phyloP scores from a whole-genome alignment of 2,113 vertebrate genomes.

The Python bivittatus region DNA sequence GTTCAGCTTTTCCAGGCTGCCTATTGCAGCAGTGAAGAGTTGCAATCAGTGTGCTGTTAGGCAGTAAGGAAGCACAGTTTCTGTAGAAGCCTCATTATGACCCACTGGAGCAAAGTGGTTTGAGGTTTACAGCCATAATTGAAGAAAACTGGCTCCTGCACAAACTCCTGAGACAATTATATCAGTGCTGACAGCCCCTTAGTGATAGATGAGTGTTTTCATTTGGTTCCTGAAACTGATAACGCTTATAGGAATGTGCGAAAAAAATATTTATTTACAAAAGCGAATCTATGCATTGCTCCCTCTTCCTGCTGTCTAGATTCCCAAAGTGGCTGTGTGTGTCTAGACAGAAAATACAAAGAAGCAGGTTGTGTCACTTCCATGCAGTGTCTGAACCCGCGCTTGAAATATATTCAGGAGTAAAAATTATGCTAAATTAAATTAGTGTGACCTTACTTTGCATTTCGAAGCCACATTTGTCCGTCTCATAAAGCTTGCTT shows the following conservation, averaged over 20 bases:
- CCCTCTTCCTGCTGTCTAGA: not conserved
- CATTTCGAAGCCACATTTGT: slow-evolving; percentile 53
- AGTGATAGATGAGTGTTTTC: slow-evolving; percentile 46
- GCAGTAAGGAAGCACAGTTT: not conserved
- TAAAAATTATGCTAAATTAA: slow-evolving; percentile 62
- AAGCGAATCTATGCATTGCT: not conserved
- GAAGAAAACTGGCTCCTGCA: slow-evolving; percentile 17
- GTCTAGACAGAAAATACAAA: slow-evolving; percentile 57
- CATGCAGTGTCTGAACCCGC: slow-evolving; percentile 62
- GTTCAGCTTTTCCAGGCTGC: not conserved
- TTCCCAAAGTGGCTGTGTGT: slow-evolving; percentile 32
- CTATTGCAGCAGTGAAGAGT: not conserved
- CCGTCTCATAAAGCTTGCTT: slow-evolving; percentile 54
- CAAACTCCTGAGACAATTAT: not conserved
- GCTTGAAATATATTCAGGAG: slow-evolving; percentile 64
- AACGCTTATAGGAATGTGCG: slow-evolving; percentile 15
- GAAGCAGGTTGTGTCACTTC: slow-evolving; percentile 58
- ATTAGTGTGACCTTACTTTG: slow-evolving; percentile 69
- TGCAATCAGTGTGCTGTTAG: not conserved
- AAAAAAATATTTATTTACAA: slow-evolving; percentile 37
- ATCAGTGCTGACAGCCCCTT: not conserved
- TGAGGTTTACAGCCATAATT: slow-evolving; percentile 35
- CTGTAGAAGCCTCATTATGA: slow-evolving; percentile 16
- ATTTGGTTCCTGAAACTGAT: slow-evolving; percentile 25
- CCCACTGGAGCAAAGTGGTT: slow-evolving; percentile 24